Conservation (phyloP, 1,140 invertebrate species). For the Eupristina koningsbergeri region DNA sequence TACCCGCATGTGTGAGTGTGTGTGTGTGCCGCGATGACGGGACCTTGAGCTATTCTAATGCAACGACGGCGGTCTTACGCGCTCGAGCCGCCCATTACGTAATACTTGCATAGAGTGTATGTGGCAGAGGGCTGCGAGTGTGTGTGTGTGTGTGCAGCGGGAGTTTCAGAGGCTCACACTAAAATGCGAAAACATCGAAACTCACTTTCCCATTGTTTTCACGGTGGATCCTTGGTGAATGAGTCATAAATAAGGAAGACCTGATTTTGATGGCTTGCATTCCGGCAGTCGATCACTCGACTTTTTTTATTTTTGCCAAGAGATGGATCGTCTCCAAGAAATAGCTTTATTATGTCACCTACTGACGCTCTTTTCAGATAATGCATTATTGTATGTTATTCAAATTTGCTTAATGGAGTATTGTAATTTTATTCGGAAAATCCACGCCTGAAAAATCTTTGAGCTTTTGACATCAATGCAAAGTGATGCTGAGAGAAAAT, state of each 20-base stretch:
- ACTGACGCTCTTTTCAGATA: neutral
- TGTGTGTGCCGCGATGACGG: conserved; percentile 46
- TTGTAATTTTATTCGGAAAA: neutral
- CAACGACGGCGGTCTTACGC: conserved; percentile 56
- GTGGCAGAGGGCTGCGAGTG: no score
- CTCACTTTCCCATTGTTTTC: neutral
- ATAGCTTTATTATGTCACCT: no score
- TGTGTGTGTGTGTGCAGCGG: neutral
- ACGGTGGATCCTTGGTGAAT: neutral
- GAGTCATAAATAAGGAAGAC: neutral
- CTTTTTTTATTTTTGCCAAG: no score
- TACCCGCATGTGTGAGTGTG: neutral
- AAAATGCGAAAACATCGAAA: conserved; percentile 39
- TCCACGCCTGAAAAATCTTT: neutral
- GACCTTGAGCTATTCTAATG: conserved; percentile 62
- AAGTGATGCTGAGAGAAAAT: neutral
- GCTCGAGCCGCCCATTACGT: conserved; percentile 33
- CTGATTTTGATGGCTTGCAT: no score
- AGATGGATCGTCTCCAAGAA: no score
- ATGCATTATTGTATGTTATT: neutral
- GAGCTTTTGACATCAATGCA: neutral
- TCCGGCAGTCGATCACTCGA: no score
- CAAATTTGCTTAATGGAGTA: neutral
- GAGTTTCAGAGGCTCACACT: conserved; percentile 34
- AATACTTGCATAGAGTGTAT: conserved; percentile 22